Conservation (phyloP, 2,113 vertebrate species). For the Thermophis baileyi region DNA sequence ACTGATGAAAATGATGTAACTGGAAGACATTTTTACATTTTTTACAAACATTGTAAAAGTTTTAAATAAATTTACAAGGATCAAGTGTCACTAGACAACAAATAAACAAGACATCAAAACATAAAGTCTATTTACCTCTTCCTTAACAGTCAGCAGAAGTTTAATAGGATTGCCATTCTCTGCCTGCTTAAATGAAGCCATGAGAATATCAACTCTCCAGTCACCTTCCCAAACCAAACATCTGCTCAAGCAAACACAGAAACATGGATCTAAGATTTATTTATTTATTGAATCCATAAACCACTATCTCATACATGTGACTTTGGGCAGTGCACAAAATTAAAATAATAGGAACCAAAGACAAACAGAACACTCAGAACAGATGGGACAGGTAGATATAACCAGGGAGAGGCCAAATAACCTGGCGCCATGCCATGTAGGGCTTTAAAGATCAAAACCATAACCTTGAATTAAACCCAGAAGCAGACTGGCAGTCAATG, state of each 20-base stretch:
- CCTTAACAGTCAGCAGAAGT: constrained; percentile 75
- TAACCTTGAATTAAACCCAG: background rate
- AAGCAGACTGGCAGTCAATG: background rate
- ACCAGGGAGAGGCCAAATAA: background rate
- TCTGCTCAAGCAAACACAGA: constrained; percentile 51
- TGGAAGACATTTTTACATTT: background rate
- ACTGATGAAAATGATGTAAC: background rate
- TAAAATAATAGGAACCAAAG: background rate
- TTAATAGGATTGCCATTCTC: constrained; percentile 74
- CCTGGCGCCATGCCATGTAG: background rate
- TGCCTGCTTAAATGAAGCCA: constrained; percentile 66
- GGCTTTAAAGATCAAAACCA: background rate
- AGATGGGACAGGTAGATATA: background rate
- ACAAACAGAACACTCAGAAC: background rate
- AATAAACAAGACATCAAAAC: background rate
- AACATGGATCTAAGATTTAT: constrained; percentile 8
- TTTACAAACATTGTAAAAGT: background rate
- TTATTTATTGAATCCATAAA: background rate
- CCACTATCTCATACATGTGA: background rate
- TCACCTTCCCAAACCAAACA: constrained; percentile 82
- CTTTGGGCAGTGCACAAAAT: background rate
- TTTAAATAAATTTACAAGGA: background rate
- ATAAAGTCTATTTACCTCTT: constrained; percentile 64
- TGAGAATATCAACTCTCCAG: constrained; percentile 74
- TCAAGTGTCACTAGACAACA: background rate